Evolutionary conservation across 2,113 vertebrate genomes (phyloP), one percentile per base, ranked within the genome.

Genomic region (Hiodon alosoides): DNA sequence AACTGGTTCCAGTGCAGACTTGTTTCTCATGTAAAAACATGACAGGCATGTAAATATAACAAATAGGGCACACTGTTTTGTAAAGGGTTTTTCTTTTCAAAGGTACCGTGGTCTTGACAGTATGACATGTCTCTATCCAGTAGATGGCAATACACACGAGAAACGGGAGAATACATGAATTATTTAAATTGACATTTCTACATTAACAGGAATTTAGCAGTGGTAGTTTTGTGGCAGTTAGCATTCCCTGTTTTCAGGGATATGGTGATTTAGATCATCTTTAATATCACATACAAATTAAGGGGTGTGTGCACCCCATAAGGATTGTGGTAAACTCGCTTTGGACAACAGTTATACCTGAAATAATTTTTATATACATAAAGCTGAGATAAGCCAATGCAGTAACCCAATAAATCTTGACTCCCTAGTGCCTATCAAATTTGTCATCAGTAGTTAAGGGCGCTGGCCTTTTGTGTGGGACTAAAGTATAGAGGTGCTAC

Each of bases 121-220:
- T 50, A 46, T 17, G 10, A 14, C 31, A 31, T 70, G 5, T 14
- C 0, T 5, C 66, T 47, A 0, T 74, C 81, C 87, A 83, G 74
- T n/a, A 88, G 86, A 69, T 75, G 86, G 53, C 79, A 57, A 73
- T 76, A 79, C 51, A 11, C 74, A 61, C 62, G 7, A 47, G 68
- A 14, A 70, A 10, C 46, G 54, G 10, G 13, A 7, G 46, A 51
- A 61, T 57, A 62, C 16, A 55, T 50, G 46, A 7, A 71, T 59
- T 31, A 48, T 47, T 71, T 72, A 59, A 9, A 62, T 14, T 51
- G 13, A 13, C 48, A 59, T 14, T 17, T 64, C 61, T 53, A 14
- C 67, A 48, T 50, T 9, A 7, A 7, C 7, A 62, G 17, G 60
- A 62, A 5, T 31, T 46, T 31, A 31, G 31, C 31, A 31, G 31